Evolutionary conservation across 92 coral and sea anemone species (phyloP).

Genomic region (Umimayanthus kanabou): DNA sequence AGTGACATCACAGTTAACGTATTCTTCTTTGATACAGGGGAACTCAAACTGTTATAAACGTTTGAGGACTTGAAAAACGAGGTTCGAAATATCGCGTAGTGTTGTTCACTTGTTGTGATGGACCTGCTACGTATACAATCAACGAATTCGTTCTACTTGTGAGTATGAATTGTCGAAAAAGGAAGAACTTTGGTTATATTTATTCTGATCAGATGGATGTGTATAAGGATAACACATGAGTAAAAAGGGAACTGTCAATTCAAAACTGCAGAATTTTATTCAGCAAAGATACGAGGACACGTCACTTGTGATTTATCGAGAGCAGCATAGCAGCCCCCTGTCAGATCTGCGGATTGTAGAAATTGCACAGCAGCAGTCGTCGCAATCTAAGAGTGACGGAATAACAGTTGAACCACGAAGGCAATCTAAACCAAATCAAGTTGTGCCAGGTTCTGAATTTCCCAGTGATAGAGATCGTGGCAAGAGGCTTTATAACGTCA

Average conservation of each 20-base stretch:
- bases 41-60: background rate
- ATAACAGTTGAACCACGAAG: background rate
- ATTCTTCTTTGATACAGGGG: background rate
- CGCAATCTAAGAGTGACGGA: background rate
- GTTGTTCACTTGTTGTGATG: background rate
- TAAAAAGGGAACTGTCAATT: conserved; percentile 34
- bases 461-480: background rate
- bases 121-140: no score
- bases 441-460: background rate
- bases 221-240: conserved; percentile 34
- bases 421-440: conserved; percentile 16
- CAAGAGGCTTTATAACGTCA: background rate
- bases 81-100: background rate
- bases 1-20: background rate
- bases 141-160: background rate
- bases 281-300: conserved; percentile 78
- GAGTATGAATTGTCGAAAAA: background rate
- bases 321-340: conserved; percentile 47
- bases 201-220: background rate
- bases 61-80: background rate
- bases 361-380: background rate
- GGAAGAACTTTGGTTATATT: background rate
- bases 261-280: conserved; percentile 62
- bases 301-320: conserved; percentile 58
- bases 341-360: background rate